These are phyloP conservation scores for Pandion haliaetus DNA, from an alignment of 2,113 vertebrate genomes.

Conservation along the genomic window DNA sequence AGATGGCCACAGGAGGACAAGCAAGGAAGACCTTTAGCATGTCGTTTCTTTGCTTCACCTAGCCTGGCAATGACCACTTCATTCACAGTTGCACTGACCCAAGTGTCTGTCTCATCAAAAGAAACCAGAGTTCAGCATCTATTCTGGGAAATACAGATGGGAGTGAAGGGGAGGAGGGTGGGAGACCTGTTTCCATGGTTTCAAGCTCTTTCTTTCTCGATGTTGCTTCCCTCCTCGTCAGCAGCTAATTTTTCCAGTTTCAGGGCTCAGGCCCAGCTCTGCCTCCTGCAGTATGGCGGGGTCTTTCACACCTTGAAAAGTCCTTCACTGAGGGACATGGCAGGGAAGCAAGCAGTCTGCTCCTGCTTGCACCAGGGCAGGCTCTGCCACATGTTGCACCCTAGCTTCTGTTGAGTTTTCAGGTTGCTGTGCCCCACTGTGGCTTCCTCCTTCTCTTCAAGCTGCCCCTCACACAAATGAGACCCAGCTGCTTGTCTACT, in stretches of 20 bases:
- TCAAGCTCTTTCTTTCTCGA: neutral
- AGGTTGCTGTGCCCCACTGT: neutral
- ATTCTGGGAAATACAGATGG: constrained; percentile 65
- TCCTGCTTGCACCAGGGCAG: neutral
- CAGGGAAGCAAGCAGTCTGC: neutral
- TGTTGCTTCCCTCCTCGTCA: constrained; percentile 33
- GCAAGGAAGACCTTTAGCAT: neutral
- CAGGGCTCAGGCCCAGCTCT: neutral
- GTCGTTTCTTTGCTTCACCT: neutral
- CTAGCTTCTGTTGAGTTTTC: neutral
- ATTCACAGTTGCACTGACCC: constrained; percentile 24
- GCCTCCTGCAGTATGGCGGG: neutral
- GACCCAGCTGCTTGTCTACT: neutral
- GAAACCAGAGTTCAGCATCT: constrained; percentile 48
- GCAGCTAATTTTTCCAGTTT: constrained; percentile 9
- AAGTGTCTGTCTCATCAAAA: constrained; percentile 36
- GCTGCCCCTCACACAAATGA: neutral
- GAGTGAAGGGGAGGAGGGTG: neutral
- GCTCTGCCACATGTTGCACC: neutral
- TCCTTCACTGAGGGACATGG: neutral
- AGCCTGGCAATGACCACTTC: neutral
- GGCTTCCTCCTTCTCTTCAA: neutral
- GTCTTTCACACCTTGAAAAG: neutral
- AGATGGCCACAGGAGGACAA: neutral
- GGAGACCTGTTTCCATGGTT: constrained; percentile 66